phyloP scores from a whole-genome alignment of 2,888 invertebrate genomes.

The Protophormia terraenovae region DNA sequence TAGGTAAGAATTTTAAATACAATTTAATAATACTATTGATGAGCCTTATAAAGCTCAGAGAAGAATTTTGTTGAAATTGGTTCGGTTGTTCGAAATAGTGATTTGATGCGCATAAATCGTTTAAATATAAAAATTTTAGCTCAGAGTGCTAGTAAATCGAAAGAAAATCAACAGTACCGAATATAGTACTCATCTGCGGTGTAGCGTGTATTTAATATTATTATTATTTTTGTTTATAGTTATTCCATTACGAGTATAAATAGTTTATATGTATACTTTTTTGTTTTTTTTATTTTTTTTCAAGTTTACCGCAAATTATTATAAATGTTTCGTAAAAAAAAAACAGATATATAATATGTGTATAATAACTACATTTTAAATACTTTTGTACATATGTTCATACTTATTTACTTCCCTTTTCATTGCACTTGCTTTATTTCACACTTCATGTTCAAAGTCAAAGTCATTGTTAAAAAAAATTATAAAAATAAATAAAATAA shows the following conservation, averaged over 20 bases:
- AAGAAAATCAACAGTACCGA: background rate
- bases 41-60: too few relatives aligned
- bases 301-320: constrained; percentile 59
- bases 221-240: background rate
- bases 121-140: too few relatives aligned
- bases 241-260: too few relatives aligned
- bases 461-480: constrained; percentile 39
- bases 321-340: constrained; percentile 11
- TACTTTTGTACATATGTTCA: background rate
- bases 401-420: constrained; percentile 34
- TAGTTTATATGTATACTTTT: too few relatives aligned
- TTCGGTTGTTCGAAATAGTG: too few relatives aligned
- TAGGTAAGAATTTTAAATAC: too few relatives aligned
- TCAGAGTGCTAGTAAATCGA: too few relatives aligned
- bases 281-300: background rate
- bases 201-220: too few relatives aligned
- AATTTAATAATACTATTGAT: too few relatives aligned
- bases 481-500: background rate
- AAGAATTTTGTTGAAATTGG: too few relatives aligned
- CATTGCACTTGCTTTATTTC: constrained; percentile 51
- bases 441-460: constrained; percentile 60
- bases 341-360: background rate
- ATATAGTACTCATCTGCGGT: background rate
- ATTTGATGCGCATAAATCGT: too few relatives aligned
- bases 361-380: background rate